Evolutionary conservation across 2,888 invertebrate species (phyloP), one percentile per base, ranked within the genome.

Genomic region (Hypsopygia costalis): DNA sequence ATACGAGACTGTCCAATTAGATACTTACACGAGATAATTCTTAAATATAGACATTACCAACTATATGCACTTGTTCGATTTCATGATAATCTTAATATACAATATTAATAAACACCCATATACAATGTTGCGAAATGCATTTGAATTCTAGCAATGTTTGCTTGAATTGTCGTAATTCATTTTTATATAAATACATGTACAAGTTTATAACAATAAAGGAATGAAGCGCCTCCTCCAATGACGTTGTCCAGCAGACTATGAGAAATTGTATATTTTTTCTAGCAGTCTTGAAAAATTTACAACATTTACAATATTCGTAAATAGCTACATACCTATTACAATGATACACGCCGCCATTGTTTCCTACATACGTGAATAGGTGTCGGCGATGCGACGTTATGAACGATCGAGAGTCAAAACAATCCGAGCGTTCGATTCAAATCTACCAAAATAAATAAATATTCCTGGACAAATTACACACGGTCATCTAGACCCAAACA

Each of bases 51-150:
- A 58, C 45, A 52, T 50, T 54, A 55, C 58, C 55, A 59, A 57
- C 62, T 72, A 69, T 65, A 65, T 64, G 58, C 70, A 72, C 80
- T 85, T 81, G 83, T 79, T 83, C 81, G 79, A 83, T 77, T 81
- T 79, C 74, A 81, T 81, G 74, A 80, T 74, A 78, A 60, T 62
- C 58, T 63, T 60, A 62, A 44, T 74, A 78, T 80, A 81, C 72
- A 76, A 77, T 69, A 68, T 69, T 49, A 57, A 65, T 57, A 63
- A 62, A 58, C 66, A 61, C 62, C 52, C 61, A 65, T 69, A 70
- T 68, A 75, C 70, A 66, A 52, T 49, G 51, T 51, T 55, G 69
- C 61, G 58, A 82, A 81, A 81, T 81, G 81, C 82, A 76, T 66
- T 62, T 55, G 49, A 58, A 63, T 65, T 16, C 16, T 16, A 2